A percentile compares a stretch with the other conserved stretches of the same genome.
phyloP scores from a whole-genome alignment of 2,888 invertebrate genomes.

The Clistopyga incitator region DNA sequence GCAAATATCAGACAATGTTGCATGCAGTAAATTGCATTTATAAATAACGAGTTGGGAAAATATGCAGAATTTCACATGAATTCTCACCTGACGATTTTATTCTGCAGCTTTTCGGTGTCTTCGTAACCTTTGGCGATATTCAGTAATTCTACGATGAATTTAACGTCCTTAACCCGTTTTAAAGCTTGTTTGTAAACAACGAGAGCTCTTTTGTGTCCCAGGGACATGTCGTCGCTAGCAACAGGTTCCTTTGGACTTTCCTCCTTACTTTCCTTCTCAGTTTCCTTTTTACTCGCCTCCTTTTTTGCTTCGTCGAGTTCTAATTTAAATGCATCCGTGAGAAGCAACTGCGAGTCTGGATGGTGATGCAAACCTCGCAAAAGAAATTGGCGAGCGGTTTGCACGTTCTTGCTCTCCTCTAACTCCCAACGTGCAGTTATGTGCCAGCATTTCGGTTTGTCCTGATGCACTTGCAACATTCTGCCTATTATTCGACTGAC shows the following conservation, averaged over 20 bases:
- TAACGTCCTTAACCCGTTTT: conserved; percentile 86
- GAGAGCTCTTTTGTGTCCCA: conserved; percentile 86
- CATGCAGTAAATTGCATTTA: too few relatives aligned
- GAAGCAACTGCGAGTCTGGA: conserved; percentile 88
- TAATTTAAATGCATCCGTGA: conserved; percentile 88
- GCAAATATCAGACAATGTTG: too few relatives aligned
- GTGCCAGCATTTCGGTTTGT: conserved; percentile 91
- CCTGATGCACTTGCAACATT: conserved; percentile 88
- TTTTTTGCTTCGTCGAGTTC: conserved; percentile 64
- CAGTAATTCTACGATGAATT: conserved; percentile 87
- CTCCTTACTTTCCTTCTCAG: conserved; percentile 46
- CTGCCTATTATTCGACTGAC: conserved; percentile 82
- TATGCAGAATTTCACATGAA: too few relatives aligned
- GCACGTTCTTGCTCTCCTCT: conserved; percentile 88
- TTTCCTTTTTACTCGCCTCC: conserved; percentile 47
- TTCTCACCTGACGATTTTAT: conserved; percentile 80
- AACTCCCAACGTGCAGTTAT: conserved; percentile 92
- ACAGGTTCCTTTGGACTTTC: conserved; percentile 7
- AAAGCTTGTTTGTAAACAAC: conserved; percentile 88
- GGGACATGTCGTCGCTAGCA: conserved; percentile 68
- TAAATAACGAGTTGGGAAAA: too few relatives aligned
- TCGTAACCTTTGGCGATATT: conserved; percentile 86
- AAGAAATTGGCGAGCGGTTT: conserved; percentile 89
- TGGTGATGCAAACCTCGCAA: conserved; percentile 92
- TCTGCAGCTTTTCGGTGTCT: conserved; percentile 87